These are phyloP conservation scores for Dreissena polymorpha DNA, from an alignment of 1,140 invertebrate genomes.

Conservation along the genomic window DNA sequence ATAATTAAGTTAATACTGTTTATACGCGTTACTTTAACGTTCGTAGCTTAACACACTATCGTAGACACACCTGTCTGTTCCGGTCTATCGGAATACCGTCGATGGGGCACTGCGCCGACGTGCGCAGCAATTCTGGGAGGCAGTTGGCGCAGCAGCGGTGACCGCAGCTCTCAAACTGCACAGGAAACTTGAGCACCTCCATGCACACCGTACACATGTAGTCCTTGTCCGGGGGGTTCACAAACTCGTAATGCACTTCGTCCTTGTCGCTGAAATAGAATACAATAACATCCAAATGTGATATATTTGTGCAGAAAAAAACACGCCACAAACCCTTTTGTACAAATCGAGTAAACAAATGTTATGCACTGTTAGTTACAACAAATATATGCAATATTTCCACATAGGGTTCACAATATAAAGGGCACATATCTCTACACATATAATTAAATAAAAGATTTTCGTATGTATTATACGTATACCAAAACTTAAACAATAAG, in stretches of 20 bases:
- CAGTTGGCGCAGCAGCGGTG: constrained; percentile 73
- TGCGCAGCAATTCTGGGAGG: constrained; percentile 67
- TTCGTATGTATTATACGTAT: no score
- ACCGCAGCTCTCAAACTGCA: constrained; percentile 72
- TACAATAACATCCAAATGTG: neutral
- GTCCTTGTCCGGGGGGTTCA: constrained; percentile 63
- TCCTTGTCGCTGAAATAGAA: constrained; percentile 22
- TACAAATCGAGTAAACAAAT: neutral
- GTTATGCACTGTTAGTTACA: no score
- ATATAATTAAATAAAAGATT: no score
- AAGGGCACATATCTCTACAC: no score
- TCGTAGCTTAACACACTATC: no score
- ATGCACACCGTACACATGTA: constrained; percentile 70
- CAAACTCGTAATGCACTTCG: constrained; percentile 62
- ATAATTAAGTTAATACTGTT: no score
- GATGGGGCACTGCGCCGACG: constrained; percentile 63
- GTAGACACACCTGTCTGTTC: constrained; percentile 52
- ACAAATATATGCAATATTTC: no score
- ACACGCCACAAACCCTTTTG: neutral
- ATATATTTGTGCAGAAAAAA: neutral
- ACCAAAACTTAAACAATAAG: no score
- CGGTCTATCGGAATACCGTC: constrained; percentile 64
- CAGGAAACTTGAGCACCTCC: constrained; percentile 65
- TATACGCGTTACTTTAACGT: no score
- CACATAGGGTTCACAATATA: no score